These are phyloP conservation scores for Leptura quadrifasciata DNA, from an alignment of 2,888 invertebrate species.

Conservation along the genomic window DNA sequence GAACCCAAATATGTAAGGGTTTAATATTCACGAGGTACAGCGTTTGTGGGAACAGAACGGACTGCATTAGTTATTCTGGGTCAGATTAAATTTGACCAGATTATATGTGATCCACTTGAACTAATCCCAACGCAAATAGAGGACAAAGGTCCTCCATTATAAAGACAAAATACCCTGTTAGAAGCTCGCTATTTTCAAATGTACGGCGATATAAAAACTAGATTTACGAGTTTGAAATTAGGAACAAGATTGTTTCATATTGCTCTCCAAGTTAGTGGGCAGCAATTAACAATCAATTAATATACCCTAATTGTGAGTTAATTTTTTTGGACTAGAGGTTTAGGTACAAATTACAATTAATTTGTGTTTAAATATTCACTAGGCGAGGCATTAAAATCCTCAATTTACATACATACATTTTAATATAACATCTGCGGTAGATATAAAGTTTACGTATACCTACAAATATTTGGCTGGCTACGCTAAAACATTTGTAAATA, in stretches of 20 bases:
- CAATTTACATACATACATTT: constrained; percentile 5
- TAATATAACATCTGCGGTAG: constrained; percentile 20
- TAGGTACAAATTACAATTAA: constrained; percentile 21
- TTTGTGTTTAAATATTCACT: constrained; percentile 25
- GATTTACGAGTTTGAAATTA: background rate
- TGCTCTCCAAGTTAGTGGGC: background rate
- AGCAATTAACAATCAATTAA: constrained; percentile 14
- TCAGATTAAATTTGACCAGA: background rate
- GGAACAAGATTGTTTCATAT: background rate
- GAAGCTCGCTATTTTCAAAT: background rate
- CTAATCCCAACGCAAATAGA: background rate
- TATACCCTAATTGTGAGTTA: background rate
- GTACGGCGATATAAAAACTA: background rate
- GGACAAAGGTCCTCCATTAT: background rate
- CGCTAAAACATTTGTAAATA: constrained; percentile 5
- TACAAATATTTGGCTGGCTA: background rate
- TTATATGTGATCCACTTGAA: background rate
- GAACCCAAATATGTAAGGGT: too few relatives aligned
- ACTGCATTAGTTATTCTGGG: too few relatives aligned
- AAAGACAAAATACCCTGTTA: too few relatives aligned
- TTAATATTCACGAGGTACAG: too few relatives aligned
- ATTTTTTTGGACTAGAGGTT: background rate
- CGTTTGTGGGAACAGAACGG: too few relatives aligned
- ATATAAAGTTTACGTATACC: constrained; percentile 12
- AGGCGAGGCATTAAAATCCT: background rate